A percentile compares a stretch with the other conserved stretches of the same genome.
These are phyloP conservation scores for Lucinisca nassula DNA, from an alignment of 2,888 invertebrate species.

Conservation along the genomic window DNA sequence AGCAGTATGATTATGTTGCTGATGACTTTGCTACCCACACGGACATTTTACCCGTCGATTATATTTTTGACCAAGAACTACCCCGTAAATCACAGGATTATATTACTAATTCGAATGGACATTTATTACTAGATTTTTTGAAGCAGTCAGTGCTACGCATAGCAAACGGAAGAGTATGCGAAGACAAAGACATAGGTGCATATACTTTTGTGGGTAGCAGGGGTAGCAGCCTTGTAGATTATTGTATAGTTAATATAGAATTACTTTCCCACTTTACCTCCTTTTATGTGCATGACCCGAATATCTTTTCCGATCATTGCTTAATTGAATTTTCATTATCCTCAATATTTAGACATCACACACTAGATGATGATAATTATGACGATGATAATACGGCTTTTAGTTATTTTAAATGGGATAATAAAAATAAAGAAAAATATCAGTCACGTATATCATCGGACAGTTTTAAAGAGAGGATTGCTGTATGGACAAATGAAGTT, in stretches of 20 bases:
- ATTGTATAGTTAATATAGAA: neutral
- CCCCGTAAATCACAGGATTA: constrained; percentile 6
- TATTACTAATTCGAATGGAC: constrained; percentile 11
- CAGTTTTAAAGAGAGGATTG: neutral
- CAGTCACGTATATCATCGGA: too few relatives aligned
- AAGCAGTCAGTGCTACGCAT: constrained; percentile 37
- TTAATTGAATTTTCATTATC: constrained; percentile 15
- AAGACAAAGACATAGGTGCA: constrained; percentile 9
- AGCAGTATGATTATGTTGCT: constrained; percentile 19
- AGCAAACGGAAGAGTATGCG: constrained; percentile 18
- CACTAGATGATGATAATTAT: too few relatives aligned
- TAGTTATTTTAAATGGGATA: neutral
- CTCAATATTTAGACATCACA: neutral
- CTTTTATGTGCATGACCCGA: constrained; percentile 23
- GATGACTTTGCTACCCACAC: constrained; percentile 18
- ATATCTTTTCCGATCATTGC: constrained; percentile 34
- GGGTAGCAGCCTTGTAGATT: constrained; percentile 17
- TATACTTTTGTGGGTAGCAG: constrained; percentile 17
- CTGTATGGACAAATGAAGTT: neutral
- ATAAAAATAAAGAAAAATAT: neutral
- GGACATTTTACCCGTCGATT: constrained; percentile 29
- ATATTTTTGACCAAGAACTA: neutral
- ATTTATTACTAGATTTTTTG: constrained; percentile 27
- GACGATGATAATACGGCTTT: neutral
- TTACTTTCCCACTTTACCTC: neutral